phyloP scores from a whole-genome alignment of 2,113 vertebrate genomes.

The Illadopsis cleaveri region DNA sequence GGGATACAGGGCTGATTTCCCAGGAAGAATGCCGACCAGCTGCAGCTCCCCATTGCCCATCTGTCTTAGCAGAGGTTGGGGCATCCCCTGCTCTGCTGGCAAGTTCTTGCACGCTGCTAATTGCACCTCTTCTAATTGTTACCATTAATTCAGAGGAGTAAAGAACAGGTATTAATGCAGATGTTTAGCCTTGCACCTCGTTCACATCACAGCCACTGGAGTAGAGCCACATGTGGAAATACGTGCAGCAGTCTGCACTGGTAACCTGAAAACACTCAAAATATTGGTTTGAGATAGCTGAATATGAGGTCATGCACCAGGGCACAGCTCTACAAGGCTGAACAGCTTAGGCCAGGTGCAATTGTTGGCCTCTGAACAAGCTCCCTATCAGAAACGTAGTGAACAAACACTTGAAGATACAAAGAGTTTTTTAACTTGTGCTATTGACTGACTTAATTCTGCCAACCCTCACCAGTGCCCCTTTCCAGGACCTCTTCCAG shows the following conservation, averaged over 20 bases:
- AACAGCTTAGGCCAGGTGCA: not conserved
- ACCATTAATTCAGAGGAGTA: not conserved
- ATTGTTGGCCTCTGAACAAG: not conserved
- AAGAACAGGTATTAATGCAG: not conserved
- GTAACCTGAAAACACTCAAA: not conserved
- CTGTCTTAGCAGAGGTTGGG: not conserved
- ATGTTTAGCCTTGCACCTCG: not conserved
- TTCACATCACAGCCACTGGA: not conserved
- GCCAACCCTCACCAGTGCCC: not conserved
- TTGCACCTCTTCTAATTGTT: not conserved
- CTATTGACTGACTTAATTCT: not conserved
- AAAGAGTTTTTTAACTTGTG: not conserved
- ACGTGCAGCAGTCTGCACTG: not conserved
- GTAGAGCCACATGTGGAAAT: not conserved
- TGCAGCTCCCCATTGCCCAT: not conserved
- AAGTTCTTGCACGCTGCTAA: not conserved
- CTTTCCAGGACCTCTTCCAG: not conserved
- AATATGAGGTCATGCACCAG: not conserved
- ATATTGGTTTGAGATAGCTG: not conserved
- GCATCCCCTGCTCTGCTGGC: not conserved
- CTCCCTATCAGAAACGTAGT: not conserved
- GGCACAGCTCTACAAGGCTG: not conserved
- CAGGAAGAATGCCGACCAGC: not conserved
- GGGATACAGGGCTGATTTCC: not conserved
- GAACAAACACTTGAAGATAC: not conserved